Conservation (phyloP, 2,888 invertebrate species). For the Lasioglossum villosulum region DNA sequence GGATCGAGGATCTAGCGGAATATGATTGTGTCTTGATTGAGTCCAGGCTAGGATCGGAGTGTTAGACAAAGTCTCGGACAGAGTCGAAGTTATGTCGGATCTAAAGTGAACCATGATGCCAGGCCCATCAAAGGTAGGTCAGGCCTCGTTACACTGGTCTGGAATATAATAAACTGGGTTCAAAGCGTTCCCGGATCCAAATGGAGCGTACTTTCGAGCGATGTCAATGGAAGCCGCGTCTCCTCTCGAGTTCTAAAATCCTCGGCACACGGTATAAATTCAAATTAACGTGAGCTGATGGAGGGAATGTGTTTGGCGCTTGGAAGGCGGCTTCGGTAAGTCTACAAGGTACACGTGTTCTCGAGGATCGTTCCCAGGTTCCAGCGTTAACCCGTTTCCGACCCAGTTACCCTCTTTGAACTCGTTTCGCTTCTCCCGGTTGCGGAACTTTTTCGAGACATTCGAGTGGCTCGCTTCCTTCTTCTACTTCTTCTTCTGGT, state of each 20-base stretch:
- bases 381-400: constrained; percentile 35
- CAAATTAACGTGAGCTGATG: constrained; percentile 42
- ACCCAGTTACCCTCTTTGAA: constrained; percentile 44
- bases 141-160: background rate
- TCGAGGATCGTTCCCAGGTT: background rate
- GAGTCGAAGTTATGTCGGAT: background rate
- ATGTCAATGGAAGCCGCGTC: background rate
- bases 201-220: background rate
- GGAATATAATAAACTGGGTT: background rate
- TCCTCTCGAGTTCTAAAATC: background rate
- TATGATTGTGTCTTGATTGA: background rate
- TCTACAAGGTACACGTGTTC: constrained; percentile 16
- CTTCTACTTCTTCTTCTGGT: background rate
- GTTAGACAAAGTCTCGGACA: background rate
- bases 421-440: constrained; percentile 20
- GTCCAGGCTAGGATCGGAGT: too few species aligned
- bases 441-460: constrained; percentile 4
- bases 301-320: constrained; percentile 37
- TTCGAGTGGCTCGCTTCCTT: background rate
- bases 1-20: background rate
- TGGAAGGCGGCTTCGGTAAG: background rate
- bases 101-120: background rate
- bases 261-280: background rate
- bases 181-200: background rate
- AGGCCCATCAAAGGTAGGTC: background rate